These are phyloP conservation scores for Daphoenositta chrysoptera DNA, from an alignment of 2,113 vertebrate genomes.

Conservation along the genomic window DNA sequence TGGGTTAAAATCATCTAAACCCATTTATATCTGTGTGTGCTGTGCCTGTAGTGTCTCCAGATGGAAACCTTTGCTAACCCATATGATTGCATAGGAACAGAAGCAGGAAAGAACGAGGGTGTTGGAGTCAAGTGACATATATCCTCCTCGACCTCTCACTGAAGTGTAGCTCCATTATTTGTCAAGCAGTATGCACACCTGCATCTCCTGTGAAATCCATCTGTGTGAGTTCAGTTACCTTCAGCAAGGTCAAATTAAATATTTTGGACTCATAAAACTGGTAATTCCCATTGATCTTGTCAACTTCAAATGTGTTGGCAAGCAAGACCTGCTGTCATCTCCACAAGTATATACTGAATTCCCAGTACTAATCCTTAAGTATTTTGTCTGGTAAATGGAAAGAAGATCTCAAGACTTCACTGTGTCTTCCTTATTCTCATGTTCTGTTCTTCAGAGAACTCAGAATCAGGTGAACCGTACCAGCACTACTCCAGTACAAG, in stretches of 20 bases:
- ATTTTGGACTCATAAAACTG: background rate
- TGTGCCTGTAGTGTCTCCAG: background rate
- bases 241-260: background rate
- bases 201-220: background rate
- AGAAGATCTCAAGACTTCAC: background rate
- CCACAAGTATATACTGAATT: background rate
- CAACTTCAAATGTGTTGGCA: background rate
- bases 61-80: background rate
- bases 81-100: background rate
- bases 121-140: background rate
- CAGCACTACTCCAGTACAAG: background rate
- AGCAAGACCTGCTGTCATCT: background rate
- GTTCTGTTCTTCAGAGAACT: background rate
- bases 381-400: background rate
- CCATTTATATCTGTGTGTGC: background rate
- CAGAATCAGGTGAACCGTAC: background rate
- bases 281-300: background rate
- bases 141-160: background rate
- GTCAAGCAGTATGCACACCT: background rate
- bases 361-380: background rate
- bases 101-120: background rate
- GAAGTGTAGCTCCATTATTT: background rate
- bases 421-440: background rate
- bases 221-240: background rate
- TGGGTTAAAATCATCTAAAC: background rate